Base-by-base conservation (phyloP, 2,888 invertebrate genomes). In the Patella caerulea region DNA sequence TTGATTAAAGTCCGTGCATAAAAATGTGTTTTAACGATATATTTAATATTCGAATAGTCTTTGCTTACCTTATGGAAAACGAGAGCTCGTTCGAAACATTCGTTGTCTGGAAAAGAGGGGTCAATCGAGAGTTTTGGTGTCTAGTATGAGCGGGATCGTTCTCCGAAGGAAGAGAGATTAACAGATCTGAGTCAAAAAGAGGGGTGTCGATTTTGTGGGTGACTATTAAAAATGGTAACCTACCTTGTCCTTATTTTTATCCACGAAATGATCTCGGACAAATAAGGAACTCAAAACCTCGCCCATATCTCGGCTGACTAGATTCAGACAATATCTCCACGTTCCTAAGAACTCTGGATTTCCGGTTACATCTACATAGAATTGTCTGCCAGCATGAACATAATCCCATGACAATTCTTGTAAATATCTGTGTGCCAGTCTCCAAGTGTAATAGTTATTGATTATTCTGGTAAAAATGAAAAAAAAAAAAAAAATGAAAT, bases 391-490 rank as follows among this genome's bases (percentile, higher is more conserved):
- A 73, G 86, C 88, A 77, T 89, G 87, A 9, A 88, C 83, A 78
- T 90, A 93, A 74, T 92, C 90, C 82, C 92, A 90, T 2, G 93
- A 93, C 78, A 94, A 89, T 83, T 93, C 94, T 3, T 93, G 93
- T 19, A 93, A 88, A 87, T 94, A 94, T 71, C 92, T 90, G 52
- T 92, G 90, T 3, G 93, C 93, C 69, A 94, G 88, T 52, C 93
- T 92, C 94, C 94, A 94, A 83, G 94, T 93, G 79, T 94, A 86
- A 87, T 94, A 94, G 86, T 94, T 93, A 88, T 94, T 94, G 83
- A 94, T 87, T 15, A 93, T 93, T 78, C 93, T 93, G 85, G 54
- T 88, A 86, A 53, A 52, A 77, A 17, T 5, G n/a, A 3, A 71
- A 45, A 55, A 55, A 24, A 3, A 71, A 45, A 55, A 55, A 24